Evolutionary conservation across 2,113 vertebrate genomes (phyloP).

Genomic region (Chionomys nivalis): DNA sequence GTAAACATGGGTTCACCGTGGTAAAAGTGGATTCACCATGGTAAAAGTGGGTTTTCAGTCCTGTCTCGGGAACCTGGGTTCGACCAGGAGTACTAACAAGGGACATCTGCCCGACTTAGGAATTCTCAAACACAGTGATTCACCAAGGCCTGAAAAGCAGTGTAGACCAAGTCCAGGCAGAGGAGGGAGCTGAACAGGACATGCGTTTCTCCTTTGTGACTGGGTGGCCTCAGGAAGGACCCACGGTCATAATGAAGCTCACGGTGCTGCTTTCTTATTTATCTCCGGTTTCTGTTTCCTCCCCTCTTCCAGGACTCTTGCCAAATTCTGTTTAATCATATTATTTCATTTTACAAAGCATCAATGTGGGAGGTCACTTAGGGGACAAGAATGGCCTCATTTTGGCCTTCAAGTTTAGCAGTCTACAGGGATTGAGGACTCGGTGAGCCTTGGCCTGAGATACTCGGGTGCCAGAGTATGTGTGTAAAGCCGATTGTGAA

Average conservation of each 20-base stretch:
- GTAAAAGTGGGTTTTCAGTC: background rate
- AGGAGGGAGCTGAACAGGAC: background rate
- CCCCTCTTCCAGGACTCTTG: background rate
- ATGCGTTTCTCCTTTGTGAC: background rate
- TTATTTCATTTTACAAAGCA: constrained; percentile 30
- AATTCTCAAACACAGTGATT: background rate
- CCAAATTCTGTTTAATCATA: constrained; percentile 5
- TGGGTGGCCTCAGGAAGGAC: background rate
- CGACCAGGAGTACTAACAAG: constrained; percentile 10
- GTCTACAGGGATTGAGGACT: background rate
- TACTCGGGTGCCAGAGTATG: background rate
- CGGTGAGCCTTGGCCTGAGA: background rate
- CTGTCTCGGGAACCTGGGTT: background rate
- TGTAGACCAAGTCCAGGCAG: background rate
- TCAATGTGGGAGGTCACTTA: background rate
- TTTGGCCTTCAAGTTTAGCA: constrained; percentile 27
- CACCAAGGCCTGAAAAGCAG: background rate
- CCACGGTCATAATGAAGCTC: background rate
- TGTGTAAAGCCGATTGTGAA: background rate
- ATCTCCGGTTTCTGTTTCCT: background rate
- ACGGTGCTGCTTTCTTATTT: background rate
- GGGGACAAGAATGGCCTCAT: background rate
- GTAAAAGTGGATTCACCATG: background rate
- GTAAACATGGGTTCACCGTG: background rate
- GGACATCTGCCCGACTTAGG: background rate